Evolutionary conservation across 1,140 invertebrate species (phyloP).

Genomic region (Trinorchestia longiramus): DNA sequence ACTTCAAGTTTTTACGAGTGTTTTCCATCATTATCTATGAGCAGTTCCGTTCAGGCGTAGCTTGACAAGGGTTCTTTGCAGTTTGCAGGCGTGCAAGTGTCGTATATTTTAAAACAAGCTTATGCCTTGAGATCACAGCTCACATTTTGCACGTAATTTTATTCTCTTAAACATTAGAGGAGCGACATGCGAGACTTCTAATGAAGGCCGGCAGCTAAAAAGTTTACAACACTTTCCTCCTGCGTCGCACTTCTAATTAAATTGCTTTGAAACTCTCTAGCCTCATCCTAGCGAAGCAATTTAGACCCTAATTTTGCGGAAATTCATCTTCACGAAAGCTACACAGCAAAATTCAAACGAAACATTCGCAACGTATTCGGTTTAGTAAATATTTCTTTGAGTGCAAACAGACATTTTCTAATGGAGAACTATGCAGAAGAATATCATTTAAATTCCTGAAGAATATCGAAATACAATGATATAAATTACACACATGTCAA

Average conservation of each 20-base stretch:
- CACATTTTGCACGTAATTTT: background rate
- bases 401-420: background rate
- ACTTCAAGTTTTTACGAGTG: background rate
- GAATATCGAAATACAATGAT: background rate
- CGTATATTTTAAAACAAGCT: background rate
- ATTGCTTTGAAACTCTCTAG: constrained; percentile 27
- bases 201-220: background rate
- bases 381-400: background rate
- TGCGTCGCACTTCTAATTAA: constrained; percentile 24
- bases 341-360: background rate
- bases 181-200: constrained; percentile 2
- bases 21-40: background rate
- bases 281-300: background rate
- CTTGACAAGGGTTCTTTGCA: no score
- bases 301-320: background rate
- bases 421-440: background rate
- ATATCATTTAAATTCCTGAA: background rate
- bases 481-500: no score
- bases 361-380: background rate
- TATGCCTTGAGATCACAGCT: background rate
- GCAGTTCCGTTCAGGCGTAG: background rate
- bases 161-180: background rate
- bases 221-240: constrained; percentile 26
- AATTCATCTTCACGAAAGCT: constrained; percentile 5
- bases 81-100: background rate